These are phyloP conservation scores for Trissolcus japonicus DNA, from an alignment of 2,888 invertebrate species.

Conservation along the genomic window DNA sequence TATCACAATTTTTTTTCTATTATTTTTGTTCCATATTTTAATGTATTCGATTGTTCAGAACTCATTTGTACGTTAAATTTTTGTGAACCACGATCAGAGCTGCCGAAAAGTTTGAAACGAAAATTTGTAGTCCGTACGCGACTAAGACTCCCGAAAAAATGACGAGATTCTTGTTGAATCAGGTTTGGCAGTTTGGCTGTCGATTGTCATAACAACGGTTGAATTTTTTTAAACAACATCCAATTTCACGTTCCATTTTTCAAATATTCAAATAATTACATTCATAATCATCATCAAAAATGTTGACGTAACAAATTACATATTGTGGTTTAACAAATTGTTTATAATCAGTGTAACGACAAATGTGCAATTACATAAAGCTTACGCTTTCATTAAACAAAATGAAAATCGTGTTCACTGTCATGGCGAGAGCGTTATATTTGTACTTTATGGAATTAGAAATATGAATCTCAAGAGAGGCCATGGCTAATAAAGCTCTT, in stretches of 20 bases:
- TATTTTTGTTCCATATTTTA: not conserved
- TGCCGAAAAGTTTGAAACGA: slow-evolving; percentile 12
- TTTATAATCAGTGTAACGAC: slow-evolving; percentile 24
- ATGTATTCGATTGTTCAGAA: not conserved
- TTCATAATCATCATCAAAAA: no score
- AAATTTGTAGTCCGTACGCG: slow-evolving; percentile 3
- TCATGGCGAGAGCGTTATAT: slow-evolving; percentile 39
- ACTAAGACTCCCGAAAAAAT: slow-evolving; percentile 31
- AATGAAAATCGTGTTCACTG: slow-evolving; percentile 48
- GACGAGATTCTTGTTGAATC: slow-evolving; percentile 12
- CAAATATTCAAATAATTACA: no score
- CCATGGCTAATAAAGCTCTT: slow-evolving; percentile 66
- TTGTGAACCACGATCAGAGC: slow-evolving; percentile 1
- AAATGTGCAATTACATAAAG: slow-evolving; percentile 27
- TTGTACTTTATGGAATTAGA: slow-evolving; percentile 48
- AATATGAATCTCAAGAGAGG: slow-evolving; percentile 58
- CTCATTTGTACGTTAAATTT: slow-evolving; percentile 25
- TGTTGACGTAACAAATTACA: not conserved
- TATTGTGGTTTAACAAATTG: slow-evolving; percentile 5
- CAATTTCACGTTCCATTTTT: no score
- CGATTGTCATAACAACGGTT: slow-evolving; percentile 15
- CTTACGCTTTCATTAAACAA: slow-evolving; percentile 36
- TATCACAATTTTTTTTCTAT: no score
- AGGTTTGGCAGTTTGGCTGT: not conserved
- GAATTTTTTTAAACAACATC: no score